These are phyloP conservation scores for Ichneumon xanthorius DNA, from an alignment of 2,888 invertebrate genomes.

Conservation along the genomic window DNA sequence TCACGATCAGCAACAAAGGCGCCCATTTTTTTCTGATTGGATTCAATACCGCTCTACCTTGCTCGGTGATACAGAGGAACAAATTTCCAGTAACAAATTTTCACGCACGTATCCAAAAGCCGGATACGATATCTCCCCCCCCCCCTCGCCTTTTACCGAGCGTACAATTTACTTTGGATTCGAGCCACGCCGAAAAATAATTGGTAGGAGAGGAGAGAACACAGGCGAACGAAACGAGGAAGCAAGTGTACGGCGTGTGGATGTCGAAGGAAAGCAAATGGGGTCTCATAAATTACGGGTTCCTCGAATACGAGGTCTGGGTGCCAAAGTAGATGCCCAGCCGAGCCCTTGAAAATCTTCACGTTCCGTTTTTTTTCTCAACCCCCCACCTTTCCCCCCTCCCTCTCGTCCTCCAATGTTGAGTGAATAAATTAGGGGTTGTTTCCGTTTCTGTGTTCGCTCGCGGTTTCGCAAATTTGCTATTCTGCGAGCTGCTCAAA, in stretches of 20 bases:
- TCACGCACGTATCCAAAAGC: background rate
- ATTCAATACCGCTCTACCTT: background rate
- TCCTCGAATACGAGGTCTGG: background rate
- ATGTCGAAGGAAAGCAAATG: conserved; percentile 22
- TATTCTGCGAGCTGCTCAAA: background rate
- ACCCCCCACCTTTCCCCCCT: background rate
- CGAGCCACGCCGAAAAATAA: conserved; percentile 27
- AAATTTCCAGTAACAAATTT: background rate
- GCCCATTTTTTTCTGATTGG: background rate
- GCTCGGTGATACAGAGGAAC: background rate
- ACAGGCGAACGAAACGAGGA: conserved; percentile 4
- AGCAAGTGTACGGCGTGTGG: background rate
- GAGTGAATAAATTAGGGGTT: background rate
- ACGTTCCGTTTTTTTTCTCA: background rate
- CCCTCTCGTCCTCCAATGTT: background rate
- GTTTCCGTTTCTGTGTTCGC: background rate
- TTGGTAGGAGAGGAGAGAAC: background rate
- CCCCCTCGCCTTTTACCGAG: background rate
- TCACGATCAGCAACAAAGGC: too few species aligned
- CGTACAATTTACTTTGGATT: conserved; percentile 28
- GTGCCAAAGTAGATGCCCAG: background rate
- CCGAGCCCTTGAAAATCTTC: conserved; percentile 17
- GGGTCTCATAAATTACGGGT: conserved; percentile 20
- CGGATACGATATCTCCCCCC: background rate
- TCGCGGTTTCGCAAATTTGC: background rate